Evolutionary conservation across 2,888 invertebrate species (phyloP).

Genomic region (Polyploca ridens): DNA sequence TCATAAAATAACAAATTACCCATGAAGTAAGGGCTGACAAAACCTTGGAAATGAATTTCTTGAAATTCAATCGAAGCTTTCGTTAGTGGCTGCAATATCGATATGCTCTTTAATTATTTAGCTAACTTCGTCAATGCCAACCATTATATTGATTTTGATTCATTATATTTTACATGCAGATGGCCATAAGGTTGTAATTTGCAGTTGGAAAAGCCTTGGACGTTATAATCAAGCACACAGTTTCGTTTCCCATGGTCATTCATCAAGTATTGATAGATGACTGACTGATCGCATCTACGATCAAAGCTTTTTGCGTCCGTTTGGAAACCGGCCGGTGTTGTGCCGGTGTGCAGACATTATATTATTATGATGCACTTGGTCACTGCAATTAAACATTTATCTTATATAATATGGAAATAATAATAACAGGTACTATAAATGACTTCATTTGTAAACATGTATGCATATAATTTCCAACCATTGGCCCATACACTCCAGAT

Average conservation of each 20-base stretch:
- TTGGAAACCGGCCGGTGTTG: not conserved
- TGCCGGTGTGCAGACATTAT: not conserved
- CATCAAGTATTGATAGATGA: not conserved
- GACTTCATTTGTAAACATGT: too few species aligned
- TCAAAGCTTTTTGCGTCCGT: not conserved
- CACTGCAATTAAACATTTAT: too few species aligned
- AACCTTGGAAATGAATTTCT: not conserved
- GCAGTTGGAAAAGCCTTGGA: slow-evolving; percentile 1
- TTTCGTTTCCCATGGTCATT: not conserved
- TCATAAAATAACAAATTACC: not conserved
- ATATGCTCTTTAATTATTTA: not conserved
- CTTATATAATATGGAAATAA: too few species aligned
- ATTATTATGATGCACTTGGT: not conserved
- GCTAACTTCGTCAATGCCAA: not conserved
- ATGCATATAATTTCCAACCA: too few species aligned
- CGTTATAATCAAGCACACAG: not conserved
- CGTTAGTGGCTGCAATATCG: not conserved
- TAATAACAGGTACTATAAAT: too few species aligned
- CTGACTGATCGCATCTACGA: not conserved
- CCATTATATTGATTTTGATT: not conserved
- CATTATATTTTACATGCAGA: not conserved
- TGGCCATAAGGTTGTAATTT: not conserved
- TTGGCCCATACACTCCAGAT: too few species aligned
- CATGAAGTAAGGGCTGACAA: not conserved
- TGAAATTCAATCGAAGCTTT: not conserved